A percentile compares a stretch with the other conserved stretches of the same genome.
These are phyloP conservation scores for Rousettus madagascariensis DNA, from an alignment of 2,797 vertebrate species.

Conservation along the genomic window DNA sequence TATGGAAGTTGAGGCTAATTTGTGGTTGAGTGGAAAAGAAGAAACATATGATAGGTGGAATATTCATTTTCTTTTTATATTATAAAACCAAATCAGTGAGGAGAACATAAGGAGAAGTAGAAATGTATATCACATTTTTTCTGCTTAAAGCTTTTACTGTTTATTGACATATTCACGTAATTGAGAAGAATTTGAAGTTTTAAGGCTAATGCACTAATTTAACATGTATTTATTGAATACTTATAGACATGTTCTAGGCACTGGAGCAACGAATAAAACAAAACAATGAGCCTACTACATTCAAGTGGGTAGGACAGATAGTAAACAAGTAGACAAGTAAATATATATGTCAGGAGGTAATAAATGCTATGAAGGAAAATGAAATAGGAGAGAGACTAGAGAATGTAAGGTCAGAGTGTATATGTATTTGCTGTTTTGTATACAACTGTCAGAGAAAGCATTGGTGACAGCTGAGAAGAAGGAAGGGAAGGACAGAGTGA, in stretches of 20 bases:
- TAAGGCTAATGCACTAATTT: neutral
- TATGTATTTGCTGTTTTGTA: neutral
- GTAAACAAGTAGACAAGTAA: neutral
- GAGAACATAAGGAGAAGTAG: conserved; percentile 15
- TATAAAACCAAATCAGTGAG: conserved; percentile 34
- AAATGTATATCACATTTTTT: neutral
- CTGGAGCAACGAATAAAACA: neutral
- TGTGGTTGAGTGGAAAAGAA: conserved; percentile 44
- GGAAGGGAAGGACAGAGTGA: neutral
- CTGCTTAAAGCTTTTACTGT: neutral
- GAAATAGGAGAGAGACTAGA: neutral
- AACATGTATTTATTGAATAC: neutral
- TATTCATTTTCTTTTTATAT: conserved; percentile 43
- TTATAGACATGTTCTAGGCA: neutral
- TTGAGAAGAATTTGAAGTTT: conserved; percentile 32
- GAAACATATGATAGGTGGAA: neutral
- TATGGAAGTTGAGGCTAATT: conserved; percentile 49
- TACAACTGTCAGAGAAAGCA: neutral
- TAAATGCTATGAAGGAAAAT: neutral
- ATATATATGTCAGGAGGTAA: neutral
- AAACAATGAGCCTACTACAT: neutral
- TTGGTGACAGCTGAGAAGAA: neutral
- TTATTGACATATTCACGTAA: conserved; percentile 14
- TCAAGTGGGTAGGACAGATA: neutral
- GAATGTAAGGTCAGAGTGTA: neutral